A percentile compares a stretch with the other conserved stretches of the same genome.
phyloP scores from a whole-genome alignment of 1,140 invertebrate genomes.

The Condylostylus longicornis region DNA sequence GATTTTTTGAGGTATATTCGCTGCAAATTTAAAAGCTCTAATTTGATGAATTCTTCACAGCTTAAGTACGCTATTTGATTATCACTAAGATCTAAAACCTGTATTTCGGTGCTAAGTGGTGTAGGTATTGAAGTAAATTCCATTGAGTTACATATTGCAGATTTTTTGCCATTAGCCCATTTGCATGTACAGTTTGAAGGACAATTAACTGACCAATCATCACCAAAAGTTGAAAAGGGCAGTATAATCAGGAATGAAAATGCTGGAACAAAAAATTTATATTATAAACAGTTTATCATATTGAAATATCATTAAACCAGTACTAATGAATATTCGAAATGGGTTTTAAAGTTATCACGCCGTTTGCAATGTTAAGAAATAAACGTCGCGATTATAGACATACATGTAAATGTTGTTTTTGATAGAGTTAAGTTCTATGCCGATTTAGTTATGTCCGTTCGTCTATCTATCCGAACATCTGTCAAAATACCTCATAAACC shows the following conservation, averaged over 20 bases:
- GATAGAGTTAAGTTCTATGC: too few species aligned
- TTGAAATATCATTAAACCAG: too few species aligned
- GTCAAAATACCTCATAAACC: too few species aligned
- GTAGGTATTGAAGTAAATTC: slow-evolving; percentile 58
- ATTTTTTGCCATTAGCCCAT: slow-evolving; percentile 79
- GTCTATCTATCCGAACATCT: too few species aligned
- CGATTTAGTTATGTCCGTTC: too few species aligned
- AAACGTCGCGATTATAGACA: too few species aligned
- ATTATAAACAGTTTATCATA: too few species aligned
- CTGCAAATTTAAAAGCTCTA: slow-evolving; percentile 69
- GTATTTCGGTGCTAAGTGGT: slow-evolving; percentile 62
- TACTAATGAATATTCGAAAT: too few species aligned
- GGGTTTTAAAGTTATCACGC: too few species aligned
- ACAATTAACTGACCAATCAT: slow-evolving; percentile 65
- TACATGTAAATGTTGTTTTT: too few species aligned
- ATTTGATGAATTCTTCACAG: slow-evolving; percentile 60
- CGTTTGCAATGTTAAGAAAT: too few species aligned
- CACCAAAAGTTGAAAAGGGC: slow-evolving; percentile 35
- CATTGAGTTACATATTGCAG: slow-evolving; percentile 61
- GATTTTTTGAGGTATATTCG: slow-evolving; percentile 61
- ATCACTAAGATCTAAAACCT: slow-evolving; percentile 67
- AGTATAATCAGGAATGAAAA: slow-evolving; percentile 9
- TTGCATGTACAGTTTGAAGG: slow-evolving; percentile 68
- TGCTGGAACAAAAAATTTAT: slow-evolving; percentile 7
- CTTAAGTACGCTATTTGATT: slow-evolving; percentile 61